Evolutionary conservation across 2,113 vertebrate species (phyloP).

Genomic region (Phrynosoma platyrhinos): DNA sequence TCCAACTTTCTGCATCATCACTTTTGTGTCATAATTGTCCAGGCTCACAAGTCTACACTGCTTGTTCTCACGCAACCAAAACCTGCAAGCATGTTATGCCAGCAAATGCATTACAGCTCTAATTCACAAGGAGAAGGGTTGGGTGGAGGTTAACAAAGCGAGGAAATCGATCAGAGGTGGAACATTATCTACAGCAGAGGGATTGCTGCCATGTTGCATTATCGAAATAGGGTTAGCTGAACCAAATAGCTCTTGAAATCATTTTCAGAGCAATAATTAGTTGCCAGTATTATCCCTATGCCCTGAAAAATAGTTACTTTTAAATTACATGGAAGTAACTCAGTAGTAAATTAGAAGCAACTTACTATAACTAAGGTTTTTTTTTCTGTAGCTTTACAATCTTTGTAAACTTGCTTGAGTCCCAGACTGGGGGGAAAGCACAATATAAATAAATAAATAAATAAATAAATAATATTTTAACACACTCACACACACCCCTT

Average conservation of each 20-base stretch:
- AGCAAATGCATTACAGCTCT: not conserved
- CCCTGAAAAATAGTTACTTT: no score
- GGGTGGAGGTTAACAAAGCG: not conserved
- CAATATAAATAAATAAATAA: no score
- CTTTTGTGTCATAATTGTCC: slow-evolving; percentile 63
- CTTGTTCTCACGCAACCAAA: slow-evolving; percentile 57
- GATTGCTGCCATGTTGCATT: not conserved
- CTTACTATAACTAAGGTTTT: no score
- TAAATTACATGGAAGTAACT: no score
- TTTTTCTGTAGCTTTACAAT: no score
- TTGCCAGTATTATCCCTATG: no score
- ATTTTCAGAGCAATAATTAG: not conserved
- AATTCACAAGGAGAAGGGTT: not conserved
- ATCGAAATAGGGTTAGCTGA: not conserved
- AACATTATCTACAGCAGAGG: not conserved
- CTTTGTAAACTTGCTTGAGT: no score
- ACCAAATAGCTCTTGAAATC: not conserved
- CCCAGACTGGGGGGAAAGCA: no score
- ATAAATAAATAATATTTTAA: no score
- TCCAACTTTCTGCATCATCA: slow-evolving; percentile 51
- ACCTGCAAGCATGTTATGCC: slow-evolving; percentile 56
- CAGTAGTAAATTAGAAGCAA: no score
- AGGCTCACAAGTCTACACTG: slow-evolving; percentile 35
- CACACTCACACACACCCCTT: no score
- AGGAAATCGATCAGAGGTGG: not conserved